Base-by-base conservation (phyloP, 2,113 vertebrate genomes). In the Onychorhynchus coronatus region DNA sequence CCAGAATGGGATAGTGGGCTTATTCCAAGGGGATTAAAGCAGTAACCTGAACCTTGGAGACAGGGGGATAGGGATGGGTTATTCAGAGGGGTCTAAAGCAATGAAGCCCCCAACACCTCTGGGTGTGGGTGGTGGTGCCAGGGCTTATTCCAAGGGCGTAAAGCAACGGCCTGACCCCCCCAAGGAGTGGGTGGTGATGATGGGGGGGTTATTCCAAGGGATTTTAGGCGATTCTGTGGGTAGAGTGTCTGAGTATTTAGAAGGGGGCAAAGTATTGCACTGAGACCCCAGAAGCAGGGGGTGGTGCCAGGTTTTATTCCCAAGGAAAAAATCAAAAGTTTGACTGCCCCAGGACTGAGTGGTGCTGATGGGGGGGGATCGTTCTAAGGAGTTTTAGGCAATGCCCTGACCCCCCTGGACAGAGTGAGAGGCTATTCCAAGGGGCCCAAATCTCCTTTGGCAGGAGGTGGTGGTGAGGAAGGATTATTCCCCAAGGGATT, bases 91-190 rank as follows among this genome's bases (percentile, higher is more conserved):
- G 11, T 20, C 2, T 35, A 23, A 61, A 88, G 14, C 44, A 65
- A 7, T 9, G n/a, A 56, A 17, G 10, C 6, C 12, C 12, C 2
- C 3, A 0, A 8, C 55, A 28, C 4, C 5, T 49, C 28, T 23
- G 4, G 68, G 35, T 25, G 44, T 1, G 52, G 21, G 14, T 12
- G n/a, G 5, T 21, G 11, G 3, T 12, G 39, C 25, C 59, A 61
- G 28, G 10, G 8, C 41, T 88, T 80, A 67, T 62, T 76, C 47
- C 44, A 53, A 53, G 12, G 41, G 18, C 24, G 1, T 21, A 61
- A 52, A 91, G 22, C 61, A 70, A 22, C 2, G 2, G 37, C 20
- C 20, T 46, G 66, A 28, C 4, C 28, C 12, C 15, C 14, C 35
- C 18, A 0, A 2, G 35, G 17, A 41, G 6, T 5, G 46, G 27